phyloP scores from a whole-genome alignment of 2,888 invertebrate species.

The Helicoverpa assulta region DNA sequence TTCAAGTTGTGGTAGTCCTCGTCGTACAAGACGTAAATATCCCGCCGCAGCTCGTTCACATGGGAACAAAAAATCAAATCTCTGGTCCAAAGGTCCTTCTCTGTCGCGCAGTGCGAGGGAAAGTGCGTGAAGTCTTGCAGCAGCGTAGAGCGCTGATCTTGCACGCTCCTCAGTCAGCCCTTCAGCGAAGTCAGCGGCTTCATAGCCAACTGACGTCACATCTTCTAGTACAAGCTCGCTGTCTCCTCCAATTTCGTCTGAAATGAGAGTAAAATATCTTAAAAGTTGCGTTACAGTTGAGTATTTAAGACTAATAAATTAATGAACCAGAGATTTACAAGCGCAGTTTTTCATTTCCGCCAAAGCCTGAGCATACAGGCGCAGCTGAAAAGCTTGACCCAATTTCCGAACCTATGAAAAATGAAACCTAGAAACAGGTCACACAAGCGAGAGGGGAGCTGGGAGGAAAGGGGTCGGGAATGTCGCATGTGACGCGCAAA shows the following conservation, averaged over 20 bases:
- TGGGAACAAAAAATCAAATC: conserved; percentile 93
- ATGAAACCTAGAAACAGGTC: conserved; percentile 62
- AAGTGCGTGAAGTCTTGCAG: conserved; percentile 93
- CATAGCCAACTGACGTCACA: conserved; percentile 92
- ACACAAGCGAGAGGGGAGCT: conserved; percentile 37
- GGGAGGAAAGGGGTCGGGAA: conserved; percentile 36
- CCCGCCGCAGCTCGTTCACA: conserved; percentile 95
- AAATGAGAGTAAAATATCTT: conserved; percentile 49
- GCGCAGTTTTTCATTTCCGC: conserved; percentile 5
- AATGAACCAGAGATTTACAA: neutral
- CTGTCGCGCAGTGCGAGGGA: conserved; percentile 90
- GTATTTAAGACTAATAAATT: neutral
- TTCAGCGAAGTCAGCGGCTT: conserved; percentile 92
- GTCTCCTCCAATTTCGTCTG: conserved; percentile 87
- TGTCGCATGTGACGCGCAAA: conserved; percentile 49
- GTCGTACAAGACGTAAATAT: conserved; percentile 94
- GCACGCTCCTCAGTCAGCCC: conserved; percentile 92
- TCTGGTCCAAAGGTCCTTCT: conserved; percentile 85
- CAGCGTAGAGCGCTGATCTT: conserved; percentile 92
- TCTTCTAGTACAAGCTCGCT: conserved; percentile 94
- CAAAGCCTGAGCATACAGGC: neutral
- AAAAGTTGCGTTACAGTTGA: neutral
- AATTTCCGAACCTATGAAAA: conserved; percentile 52
- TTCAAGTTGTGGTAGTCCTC: conserved; percentile 94
- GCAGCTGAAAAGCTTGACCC: conserved; percentile 52